Evolutionary conservation across 2,888 invertebrate species (phyloP).

Genomic region (Pyrochroa serraticornis): DNA sequence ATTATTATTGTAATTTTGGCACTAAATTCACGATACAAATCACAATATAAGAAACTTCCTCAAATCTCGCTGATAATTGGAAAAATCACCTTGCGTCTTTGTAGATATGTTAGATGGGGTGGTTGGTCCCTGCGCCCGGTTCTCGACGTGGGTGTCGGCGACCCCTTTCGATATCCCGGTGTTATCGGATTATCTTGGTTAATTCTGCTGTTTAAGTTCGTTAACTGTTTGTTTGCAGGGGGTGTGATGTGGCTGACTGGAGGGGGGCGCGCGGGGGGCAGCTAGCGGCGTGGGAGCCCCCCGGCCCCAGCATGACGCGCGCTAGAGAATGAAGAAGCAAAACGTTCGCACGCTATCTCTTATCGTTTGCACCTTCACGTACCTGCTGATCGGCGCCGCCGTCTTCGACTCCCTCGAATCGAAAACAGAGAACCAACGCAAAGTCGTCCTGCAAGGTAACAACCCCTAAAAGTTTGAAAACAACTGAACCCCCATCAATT

Average conservation of each 20-base stretch:
- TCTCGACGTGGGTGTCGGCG: too few relatives aligned
- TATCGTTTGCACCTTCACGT: constrained; percentile 99
- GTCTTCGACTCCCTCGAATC: constrained; percentile 99
- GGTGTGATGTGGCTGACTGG: constrained; percentile 49
- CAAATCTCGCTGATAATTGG: too few relatives aligned
- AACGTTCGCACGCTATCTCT: constrained; percentile 99
- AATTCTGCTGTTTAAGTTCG: constrained; percentile 17
- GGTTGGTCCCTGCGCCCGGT: too few relatives aligned
- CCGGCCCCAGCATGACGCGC: constrained; percentile 65
- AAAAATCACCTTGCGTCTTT: too few relatives aligned
- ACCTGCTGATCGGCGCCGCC: constrained; percentile 97
- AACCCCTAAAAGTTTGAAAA: not conserved
- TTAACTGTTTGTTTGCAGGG: constrained; percentile 35
- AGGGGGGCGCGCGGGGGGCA: constrained; percentile 54
- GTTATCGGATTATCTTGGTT: constrained; percentile 15
- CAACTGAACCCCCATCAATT: not conserved
- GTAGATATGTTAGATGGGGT: too few relatives aligned
- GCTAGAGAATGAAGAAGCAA: constrained; percentile 98
- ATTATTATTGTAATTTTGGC: too few relatives aligned
- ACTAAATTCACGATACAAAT: too few relatives aligned
- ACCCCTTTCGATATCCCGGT: not conserved
- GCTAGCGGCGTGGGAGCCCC: constrained; percentile 56
- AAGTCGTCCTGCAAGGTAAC: constrained; percentile 85
- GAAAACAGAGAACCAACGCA: constrained; percentile 90
- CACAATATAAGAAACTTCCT: too few relatives aligned